These are phyloP conservation scores for Eptesicus fuscus DNA, from an alignment of 2,113 vertebrate species.

Conservation along the genomic window DNA sequence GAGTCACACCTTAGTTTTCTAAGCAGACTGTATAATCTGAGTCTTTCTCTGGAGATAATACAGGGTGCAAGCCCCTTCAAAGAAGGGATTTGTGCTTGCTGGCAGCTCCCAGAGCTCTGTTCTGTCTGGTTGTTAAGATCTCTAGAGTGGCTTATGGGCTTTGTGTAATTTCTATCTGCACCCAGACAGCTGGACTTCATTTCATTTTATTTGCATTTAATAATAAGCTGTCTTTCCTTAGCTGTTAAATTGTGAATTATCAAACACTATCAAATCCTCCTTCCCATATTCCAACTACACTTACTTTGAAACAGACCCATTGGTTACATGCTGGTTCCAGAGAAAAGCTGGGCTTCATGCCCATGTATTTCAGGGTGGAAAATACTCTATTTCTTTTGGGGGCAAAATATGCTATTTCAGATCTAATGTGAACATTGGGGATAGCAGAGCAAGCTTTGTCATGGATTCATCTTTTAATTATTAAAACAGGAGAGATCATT, in stretches of 20 bases:
- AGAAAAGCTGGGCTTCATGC: slow-evolving; percentile 70
- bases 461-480: slow-evolving; percentile 84
- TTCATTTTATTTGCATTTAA: slow-evolving; percentile 82
- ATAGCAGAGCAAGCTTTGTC: slow-evolving; percentile 73
- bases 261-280: slow-evolving; percentile 77
- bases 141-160: slow-evolving; percentile 75
- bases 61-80: slow-evolving; percentile 60
- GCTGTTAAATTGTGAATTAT: slow-evolving; percentile 81
- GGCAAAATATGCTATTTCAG: slow-evolving; percentile 78
- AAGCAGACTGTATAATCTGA: slow-evolving; percentile 50
- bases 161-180: slow-evolving; percentile 81
- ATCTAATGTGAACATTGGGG: slow-evolving; percentile 77
- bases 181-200: slow-evolving; percentile 77
- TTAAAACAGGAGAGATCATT: slow-evolving; percentile 83
- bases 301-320: slow-evolving; percentile 67
- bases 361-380: slow-evolving; percentile 60
- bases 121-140: slow-evolving; percentile 75
- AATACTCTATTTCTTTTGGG: slow-evolving; percentile 79
- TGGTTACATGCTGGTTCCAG: slow-evolving; percentile 63
- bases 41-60: slow-evolving; percentile 59
- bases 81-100: slow-evolving; percentile 67
- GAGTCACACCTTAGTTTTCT: slow-evolving; percentile 41
- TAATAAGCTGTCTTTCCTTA: slow-evolving; percentile 82
- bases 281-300: slow-evolving; percentile 63
- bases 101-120: slow-evolving; percentile 62